Conservation (phyloP, 2,797 vertebrate genomes). For the Labroides dimidiatus region DNA sequence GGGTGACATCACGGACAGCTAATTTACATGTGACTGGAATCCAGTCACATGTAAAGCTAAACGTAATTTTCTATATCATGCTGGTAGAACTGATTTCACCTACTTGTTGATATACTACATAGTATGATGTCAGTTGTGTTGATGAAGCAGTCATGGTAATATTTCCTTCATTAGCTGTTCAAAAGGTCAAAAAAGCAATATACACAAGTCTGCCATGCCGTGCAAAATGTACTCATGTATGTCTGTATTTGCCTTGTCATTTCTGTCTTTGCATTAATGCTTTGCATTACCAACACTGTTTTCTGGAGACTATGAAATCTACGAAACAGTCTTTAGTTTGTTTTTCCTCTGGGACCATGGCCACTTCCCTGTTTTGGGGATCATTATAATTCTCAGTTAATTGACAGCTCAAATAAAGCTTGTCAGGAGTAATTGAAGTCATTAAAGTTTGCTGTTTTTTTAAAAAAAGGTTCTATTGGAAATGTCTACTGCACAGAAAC, state of each 20-base stretch:
- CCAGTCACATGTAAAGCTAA: too few relatives aligned
- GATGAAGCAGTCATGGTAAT: conserved; percentile 20
- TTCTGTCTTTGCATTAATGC: conserved; percentile 21
- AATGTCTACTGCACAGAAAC: conserved; percentile 6
- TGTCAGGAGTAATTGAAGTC: conserved; percentile 26
- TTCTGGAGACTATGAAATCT: conserved; percentile 22
- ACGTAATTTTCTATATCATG: not conserved
- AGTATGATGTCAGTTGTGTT: conserved; percentile 8
- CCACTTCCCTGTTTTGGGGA: conserved; percentile 16
- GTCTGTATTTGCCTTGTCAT: conserved; percentile 42
- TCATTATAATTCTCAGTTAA: conserved; percentile 15
- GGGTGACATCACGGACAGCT: too few relatives aligned
- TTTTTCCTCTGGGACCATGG: too few relatives aligned
- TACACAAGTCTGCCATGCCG: not conserved
- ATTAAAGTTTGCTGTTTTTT: conserved; percentile 33
- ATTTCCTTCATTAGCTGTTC: conserved; percentile 28
- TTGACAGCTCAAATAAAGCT: conserved; percentile 38
- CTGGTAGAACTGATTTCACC: not conserved
- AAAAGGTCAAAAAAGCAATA: conserved; percentile 13
- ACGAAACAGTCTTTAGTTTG: conserved; percentile 1
- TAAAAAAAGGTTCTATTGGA: conserved; percentile 22
- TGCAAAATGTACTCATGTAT: conserved; percentile 12
- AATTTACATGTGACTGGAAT: too few relatives aligned
- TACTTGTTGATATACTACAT: not conserved
- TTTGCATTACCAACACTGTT: conserved; percentile 11